Percentiles rank a stretch among this genome's conserved stretches.
phyloP scores from a whole-genome alignment of 2,113 vertebrate genomes.

The Hepsetus odoe region DNA sequence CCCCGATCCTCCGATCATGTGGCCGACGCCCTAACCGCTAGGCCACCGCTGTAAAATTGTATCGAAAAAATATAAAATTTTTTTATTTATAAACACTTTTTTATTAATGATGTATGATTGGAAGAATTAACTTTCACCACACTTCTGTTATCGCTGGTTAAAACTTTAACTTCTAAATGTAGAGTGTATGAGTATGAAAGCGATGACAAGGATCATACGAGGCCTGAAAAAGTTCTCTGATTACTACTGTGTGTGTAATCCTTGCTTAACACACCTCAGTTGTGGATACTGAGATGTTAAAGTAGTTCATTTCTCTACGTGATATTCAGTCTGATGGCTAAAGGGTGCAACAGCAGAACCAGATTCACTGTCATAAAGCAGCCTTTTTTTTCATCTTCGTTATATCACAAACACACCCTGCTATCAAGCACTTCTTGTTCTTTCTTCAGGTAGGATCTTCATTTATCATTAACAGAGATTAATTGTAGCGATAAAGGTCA shows the following conservation, averaged over 20 bases:
- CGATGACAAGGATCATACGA: not conserved
- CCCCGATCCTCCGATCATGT: no score
- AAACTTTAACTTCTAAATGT: no score
- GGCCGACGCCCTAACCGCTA: no score
- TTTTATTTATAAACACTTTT: no score
- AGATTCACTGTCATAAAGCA: not conserved
- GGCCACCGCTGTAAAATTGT: no score
- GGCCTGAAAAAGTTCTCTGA: not conserved
- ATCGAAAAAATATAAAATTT: no score
- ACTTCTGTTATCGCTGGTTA: no score
- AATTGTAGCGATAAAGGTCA: not conserved
- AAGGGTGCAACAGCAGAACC: not conserved
- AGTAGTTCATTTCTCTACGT: not conserved
- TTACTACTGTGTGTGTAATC: not conserved
- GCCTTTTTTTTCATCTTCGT: not conserved
- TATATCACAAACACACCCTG: not conserved
- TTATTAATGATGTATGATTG: no score
- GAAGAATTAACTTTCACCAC: no score
- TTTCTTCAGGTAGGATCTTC: not conserved
- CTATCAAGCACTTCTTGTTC: not conserved
- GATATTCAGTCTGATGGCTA: not conserved
- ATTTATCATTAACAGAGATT: constrained; percentile 16
- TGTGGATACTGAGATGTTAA: not conserved
- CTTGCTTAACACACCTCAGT: not conserved
- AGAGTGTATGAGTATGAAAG: no score